A percentile compares a stretch with the other conserved stretches of the same genome.
Evolutionary conservation across 2,888 invertebrate genomes (phyloP).

Genomic region (Diaperis boleti): DNA sequence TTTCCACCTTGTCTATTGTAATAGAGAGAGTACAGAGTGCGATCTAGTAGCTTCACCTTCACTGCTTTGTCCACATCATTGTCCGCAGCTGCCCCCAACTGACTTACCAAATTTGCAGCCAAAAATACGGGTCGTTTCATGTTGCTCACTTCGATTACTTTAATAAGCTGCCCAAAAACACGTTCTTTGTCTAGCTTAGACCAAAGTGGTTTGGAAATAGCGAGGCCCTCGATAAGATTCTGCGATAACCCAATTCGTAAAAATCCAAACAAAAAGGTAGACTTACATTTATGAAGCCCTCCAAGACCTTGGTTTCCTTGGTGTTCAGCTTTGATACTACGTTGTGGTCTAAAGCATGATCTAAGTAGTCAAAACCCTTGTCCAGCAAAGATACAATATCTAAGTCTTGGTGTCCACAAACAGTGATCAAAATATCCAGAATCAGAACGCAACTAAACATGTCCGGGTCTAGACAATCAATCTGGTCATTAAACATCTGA

Average conservation of each 20-base stretch:
- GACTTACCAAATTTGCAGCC: conserved; percentile 46
- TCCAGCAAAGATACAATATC: conserved; percentile 30
- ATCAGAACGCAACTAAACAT: conserved; percentile 30
- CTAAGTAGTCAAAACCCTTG: conserved; percentile 42
- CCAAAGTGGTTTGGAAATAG: conserved; percentile 12
- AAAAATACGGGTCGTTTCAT: conserved; percentile 53
- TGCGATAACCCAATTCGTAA: conserved; percentile 13
- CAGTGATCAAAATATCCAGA: conserved; percentile 21
- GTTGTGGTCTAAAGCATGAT: conserved; percentile 39
- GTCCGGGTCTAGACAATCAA: neutral
- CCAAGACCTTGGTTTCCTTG: conserved; percentile 49
- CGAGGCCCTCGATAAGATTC: conserved; percentile 30
- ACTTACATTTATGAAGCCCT: conserved; percentile 55
- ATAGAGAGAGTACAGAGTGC: conserved; percentile 46
- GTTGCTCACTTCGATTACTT: conserved; percentile 53
- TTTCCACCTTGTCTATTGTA: conserved; percentile 39
- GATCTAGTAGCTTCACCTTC: conserved; percentile 48
- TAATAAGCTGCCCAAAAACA: conserved; percentile 40
- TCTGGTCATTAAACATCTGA: conserved; percentile 11
- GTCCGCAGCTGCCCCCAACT: conserved; percentile 44
- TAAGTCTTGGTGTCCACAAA: conserved; percentile 1
- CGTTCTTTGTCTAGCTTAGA: conserved; percentile 39
- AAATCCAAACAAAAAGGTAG: too few relatives aligned
- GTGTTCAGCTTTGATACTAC: conserved; percentile 17
- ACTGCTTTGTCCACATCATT: conserved; percentile 39